Base-by-base conservation (phyloP, 2,888 invertebrate genomes). In the Platerodrilus igneus region DNA sequence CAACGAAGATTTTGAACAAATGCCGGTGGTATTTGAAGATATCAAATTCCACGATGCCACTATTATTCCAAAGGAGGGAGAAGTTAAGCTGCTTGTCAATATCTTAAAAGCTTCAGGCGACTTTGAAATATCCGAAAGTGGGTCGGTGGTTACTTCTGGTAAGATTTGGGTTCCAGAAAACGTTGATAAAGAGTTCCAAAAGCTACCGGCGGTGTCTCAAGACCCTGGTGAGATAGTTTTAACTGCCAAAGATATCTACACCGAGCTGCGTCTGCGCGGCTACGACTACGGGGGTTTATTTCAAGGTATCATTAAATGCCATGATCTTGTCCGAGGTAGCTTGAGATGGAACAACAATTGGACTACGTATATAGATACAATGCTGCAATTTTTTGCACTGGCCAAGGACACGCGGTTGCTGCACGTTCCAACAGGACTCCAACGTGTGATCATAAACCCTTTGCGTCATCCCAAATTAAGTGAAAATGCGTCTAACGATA, bases 21-120 rank as follows among this genome's bases (percentile, higher is more conserved):
- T 87, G 14, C 82, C 93, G 0, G 83, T 99, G 1, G 74, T 89
- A 2, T 75, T 97, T 53, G 92, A 95, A 67, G 79, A 96, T 67
- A 77, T 96, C 1, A 83, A 86, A 53, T 92, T 97, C 67, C 84
- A 85, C 57, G 79, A 93, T 36, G 96, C 97, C 3, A 97, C 96
- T 3, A 90, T 95, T 52, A 75, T 97, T 67, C 86, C 88, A 14
- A 87, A 88, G 60, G 86, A 89, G 46, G 83, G 77, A 6, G 71
- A 79, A 1, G 81, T 88, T 25, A 86, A 85, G 56, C 89, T 93
- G 64, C 72, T 86, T 14, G 74, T 93, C 26, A 88, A 84, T 63
- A 80, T 92, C 52, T 83, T 91, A 53, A 85, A 86, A 56, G 86
- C 85, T 28, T 79, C 79, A 21, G 85, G 90, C 16, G 82, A 84